Base-by-base conservation (phyloP, 2,888 invertebrate genomes). In the Ferrisia virgata region DNA sequence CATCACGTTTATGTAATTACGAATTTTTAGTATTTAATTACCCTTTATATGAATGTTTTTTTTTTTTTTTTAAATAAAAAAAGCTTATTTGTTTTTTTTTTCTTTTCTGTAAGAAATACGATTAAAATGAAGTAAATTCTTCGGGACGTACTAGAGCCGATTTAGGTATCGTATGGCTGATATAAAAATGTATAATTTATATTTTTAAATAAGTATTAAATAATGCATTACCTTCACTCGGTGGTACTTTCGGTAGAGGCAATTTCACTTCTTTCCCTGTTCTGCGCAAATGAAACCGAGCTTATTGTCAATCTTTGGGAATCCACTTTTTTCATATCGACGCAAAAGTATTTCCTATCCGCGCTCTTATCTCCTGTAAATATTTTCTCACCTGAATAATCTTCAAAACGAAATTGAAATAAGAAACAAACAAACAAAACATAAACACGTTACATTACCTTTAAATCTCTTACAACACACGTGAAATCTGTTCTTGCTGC, bases 381-480 rank as follows among this genome's bases (percentile, higher is more conserved):
- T 47, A 47, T 47, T 18, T 47, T 47, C 5, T 18, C 64, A 0
- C 11, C 4, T 25, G 11, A 25, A 22, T 31, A 31, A 33, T 72
- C 13, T 25, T 8, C 33, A 33, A 1, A 9, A 2, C 15, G n/a
- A 33, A 31, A 72, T 72, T 33, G 1, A 33, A 72, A 28, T 9
- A 28, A 72, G 18, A 72, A 31, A 2, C 25, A 58, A 58, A 9
- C 2, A 72, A 31, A 72, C 8, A 4, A 69, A 69, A 31, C 31
- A 11, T n/a, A 13, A 69, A 33, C 33, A 33, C 33, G 22, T 64
- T 64, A 25, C 25, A 15, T 36, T 78, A 47, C 79, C 79, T 79
- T 47, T 79, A 8, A 79, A 79, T 47, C n/a, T 11, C 15, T 31
- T 79, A 79, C 79, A 79, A 79, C n/a, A 47, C 4, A 79, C 79